These are phyloP conservation scores for Zoanthus gigantus DNA, from an alignment of 92 coral and sea anemone genomes.

Conservation along the genomic window DNA sequence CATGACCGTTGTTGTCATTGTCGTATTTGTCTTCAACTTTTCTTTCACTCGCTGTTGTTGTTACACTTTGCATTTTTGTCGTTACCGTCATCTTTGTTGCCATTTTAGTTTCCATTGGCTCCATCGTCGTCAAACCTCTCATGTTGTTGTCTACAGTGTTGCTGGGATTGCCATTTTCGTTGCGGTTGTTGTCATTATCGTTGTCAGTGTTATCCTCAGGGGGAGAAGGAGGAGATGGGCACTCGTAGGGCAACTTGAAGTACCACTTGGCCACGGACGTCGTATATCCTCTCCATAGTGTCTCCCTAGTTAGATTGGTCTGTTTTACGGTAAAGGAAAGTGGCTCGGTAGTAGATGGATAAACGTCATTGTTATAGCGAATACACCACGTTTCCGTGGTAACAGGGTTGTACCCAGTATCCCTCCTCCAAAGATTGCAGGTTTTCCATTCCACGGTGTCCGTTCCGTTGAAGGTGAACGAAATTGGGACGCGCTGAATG, in stretches of 20 bases:
- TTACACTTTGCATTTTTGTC: not conserved
- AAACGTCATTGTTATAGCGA: not conserved
- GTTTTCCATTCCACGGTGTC: constrained; percentile 20
- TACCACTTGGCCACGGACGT: not conserved
- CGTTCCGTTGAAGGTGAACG: constrained; percentile 17
- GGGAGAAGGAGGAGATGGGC: not conserved
- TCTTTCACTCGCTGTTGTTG: not conserved
- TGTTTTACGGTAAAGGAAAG: not conserved
- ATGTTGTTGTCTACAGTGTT: not conserved
- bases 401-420: constrained; percentile 22
- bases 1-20: not conserved
- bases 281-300: constrained; percentile 29
- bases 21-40: not conserved
- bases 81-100: not conserved
- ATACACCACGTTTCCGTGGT: constrained; percentile 27
- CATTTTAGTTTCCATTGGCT: not conserved
- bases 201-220: not conserved
- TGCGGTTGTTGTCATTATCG: not conserved
- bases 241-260: not conserved
- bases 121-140: not conserved
- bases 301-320: not conserved
- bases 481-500: constrained; percentile 1
- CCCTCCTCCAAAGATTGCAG: constrained; percentile 10
- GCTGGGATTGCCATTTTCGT: not conserved
- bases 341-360: constrained; percentile 22